Evolutionary conservation across 2,888 invertebrate genomes (phyloP).

Genomic region (Stramonita haemastoma): DNA sequence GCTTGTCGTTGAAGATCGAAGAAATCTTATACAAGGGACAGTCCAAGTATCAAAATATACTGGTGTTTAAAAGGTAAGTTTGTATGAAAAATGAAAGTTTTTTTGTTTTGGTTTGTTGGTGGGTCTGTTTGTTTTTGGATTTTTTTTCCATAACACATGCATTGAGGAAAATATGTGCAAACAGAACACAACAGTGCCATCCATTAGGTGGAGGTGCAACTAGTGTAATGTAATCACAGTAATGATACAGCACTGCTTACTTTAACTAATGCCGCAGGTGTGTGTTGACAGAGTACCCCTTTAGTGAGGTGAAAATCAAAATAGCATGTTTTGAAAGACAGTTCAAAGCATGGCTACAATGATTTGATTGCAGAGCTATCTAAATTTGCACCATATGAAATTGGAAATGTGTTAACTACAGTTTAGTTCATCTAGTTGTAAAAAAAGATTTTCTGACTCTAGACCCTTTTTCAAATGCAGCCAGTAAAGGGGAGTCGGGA

Average conservation of each 20-base stretch:
- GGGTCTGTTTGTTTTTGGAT: neutral
- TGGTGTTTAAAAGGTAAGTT: slow-evolving; percentile 73
- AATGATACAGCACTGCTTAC: neutral
- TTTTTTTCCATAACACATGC: neutral
- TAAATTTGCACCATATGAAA: too few relatives aligned
- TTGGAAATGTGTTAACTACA: too few relatives aligned
- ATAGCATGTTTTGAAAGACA: too few relatives aligned
- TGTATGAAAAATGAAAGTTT: neutral
- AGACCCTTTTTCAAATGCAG: too few relatives aligned
- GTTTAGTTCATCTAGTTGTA: too few relatives aligned
- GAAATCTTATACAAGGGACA: slow-evolving; percentile 72
- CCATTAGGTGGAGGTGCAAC: neutral
- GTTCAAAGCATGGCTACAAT: too few relatives aligned
- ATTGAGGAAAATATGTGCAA: neutral
- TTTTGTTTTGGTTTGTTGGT: neutral
- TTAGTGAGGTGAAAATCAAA: neutral
- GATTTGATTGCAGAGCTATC: too few relatives aligned
- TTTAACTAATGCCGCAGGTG: neutral
- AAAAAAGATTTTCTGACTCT: too few relatives aligned
- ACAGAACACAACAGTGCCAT: neutral
- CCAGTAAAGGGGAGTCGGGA: too few relatives aligned
- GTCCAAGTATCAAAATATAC: slow-evolving; percentile 75
- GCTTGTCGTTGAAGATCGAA: slow-evolving; percentile 72
- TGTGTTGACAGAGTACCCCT: neutral
- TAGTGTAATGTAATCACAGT: neutral